A percentile compares a stretch with the other conserved stretches of the same genome.
phyloP scores from a whole-genome alignment of 1,140 invertebrate species.

The Diorhabda elongata region DNA sequence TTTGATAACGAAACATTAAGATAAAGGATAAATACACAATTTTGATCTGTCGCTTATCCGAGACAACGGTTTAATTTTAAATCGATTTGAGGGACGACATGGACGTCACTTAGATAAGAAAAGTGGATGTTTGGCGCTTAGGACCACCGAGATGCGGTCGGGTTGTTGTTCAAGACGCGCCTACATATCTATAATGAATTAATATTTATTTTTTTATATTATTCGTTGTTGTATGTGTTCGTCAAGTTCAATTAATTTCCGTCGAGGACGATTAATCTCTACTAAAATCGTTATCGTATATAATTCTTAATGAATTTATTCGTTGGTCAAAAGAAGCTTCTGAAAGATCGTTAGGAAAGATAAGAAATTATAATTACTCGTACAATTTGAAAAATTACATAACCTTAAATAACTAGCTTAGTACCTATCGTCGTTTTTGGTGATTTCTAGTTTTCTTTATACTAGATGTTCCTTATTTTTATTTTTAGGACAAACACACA shows the following conservation, averaged over 20 bases:
- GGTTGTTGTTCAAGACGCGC: too few species aligned
- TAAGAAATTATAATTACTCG: too few species aligned
- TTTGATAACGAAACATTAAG: constrained; percentile 45
- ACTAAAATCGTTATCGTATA: too few species aligned
- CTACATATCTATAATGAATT: neutral
- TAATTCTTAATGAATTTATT: too few species aligned
- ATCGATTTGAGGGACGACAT: constrained; percentile 43
- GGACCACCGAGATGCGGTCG: neutral
- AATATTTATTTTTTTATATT: neutral
- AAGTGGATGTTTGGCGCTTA: constrained; percentile 15
- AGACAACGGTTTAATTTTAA: constrained; percentile 46
- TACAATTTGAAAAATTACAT: too few species aligned
- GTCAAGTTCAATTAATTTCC: neutral
- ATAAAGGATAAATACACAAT: constrained; percentile 41
- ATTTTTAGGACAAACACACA: too few species aligned
- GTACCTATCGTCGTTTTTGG: too few species aligned
- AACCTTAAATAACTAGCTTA: too few species aligned
- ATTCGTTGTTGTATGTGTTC: neutral
- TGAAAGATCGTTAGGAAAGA: too few species aligned
- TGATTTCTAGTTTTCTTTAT: too few species aligned
- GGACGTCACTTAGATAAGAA: constrained; percentile 23
- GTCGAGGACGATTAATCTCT: neutral
- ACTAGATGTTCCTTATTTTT: too few species aligned
- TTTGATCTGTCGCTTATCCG: constrained; percentile 38
- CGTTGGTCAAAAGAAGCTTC: too few species aligned